Evolutionary conservation across 2,888 invertebrate genomes (phyloP), one percentile per base, ranked within the genome.

Genomic region (Parascotia fuliginaria): DNA sequence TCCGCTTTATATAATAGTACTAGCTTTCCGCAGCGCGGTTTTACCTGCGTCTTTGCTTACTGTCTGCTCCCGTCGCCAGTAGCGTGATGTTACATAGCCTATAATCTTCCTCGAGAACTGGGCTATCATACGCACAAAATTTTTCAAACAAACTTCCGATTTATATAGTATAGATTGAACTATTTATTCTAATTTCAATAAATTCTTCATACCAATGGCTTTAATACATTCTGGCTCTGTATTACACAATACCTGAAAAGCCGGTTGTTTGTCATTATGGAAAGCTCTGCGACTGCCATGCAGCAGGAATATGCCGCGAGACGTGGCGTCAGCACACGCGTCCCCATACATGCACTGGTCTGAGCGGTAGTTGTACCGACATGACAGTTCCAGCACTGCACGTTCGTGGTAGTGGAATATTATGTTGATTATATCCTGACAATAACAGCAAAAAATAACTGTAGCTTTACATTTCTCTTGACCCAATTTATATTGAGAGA

Each of bases 291-390:
- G 93, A 69, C 96, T 98, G 28, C 98, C 98, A 80, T 99, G 99
- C 37, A 98, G 80, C 5, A 98, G 93, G 57, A 95, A 93, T n/a
- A 97, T 95, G 1, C 98, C 98, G 22, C 93, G 82, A 42, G 90
- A 83, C 52, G 95, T 94, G 0, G 96, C 96, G 39, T 93, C 94
- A 38, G 94, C 93, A 83, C 98, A 98, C 3, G 97, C 96, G 78
- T 96, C 97, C 87, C 96, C 96, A 78, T 98, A 99, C 96, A 97
- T 97, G 85, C 99, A 99, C 85, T 98, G 98, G 88, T 99, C 98
- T 0, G 98, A 96, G 39, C 98, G 95, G 87, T 96, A 98, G 86
- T 99, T 99, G 89, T 96, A 97, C 54, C 96, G 94, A 78, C 98
- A 99, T 0, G 96, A 94, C 79, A 97, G 95, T 48, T 96, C 92